phyloP scores from a whole-genome alignment of 2,888 invertebrate species.

The Amphipyra berbera region DNA sequence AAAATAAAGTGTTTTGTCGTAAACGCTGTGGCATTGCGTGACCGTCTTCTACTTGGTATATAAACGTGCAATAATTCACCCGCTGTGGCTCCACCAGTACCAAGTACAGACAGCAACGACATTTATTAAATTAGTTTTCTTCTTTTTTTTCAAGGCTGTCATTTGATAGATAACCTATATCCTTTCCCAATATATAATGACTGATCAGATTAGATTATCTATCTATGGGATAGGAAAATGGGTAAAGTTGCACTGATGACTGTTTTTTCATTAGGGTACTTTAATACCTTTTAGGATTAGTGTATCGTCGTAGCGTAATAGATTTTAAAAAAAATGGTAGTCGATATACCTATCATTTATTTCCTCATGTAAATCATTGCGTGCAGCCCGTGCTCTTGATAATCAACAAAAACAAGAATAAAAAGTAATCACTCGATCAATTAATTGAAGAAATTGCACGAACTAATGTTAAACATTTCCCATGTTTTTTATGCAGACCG shows the following conservation, averaged over 20 bases:
- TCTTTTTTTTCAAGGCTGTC: too few relatives aligned
- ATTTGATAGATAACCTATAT: too few relatives aligned
- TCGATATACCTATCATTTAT: too few relatives aligned
- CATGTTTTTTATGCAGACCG: slow-evolving; percentile 7
- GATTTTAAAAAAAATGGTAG: not conserved
- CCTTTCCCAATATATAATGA: too few relatives aligned
- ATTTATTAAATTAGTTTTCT: not conserved
- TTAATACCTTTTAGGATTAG: too few relatives aligned
- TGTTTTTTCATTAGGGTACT: too few relatives aligned
- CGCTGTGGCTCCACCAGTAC: slow-evolving; percentile 9
- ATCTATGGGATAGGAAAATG: too few relatives aligned
- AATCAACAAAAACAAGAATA: slow-evolving; percentile 9
- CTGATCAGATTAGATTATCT: too few relatives aligned
- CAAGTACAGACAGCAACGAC: slow-evolving; percentile 26
- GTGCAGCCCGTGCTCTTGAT: slow-evolving; percentile 15
- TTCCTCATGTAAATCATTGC: slow-evolving; percentile 9
- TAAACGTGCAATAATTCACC: slow-evolving; percentile 44
- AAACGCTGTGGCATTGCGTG: slow-evolving; percentile 52
- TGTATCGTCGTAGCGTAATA: not conserved
- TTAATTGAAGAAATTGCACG: slow-evolving; percentile 10
- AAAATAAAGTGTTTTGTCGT: slow-evolving; percentile 48
- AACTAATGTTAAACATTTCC: slow-evolving; percentile 1
- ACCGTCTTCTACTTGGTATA: slow-evolving; percentile 43
- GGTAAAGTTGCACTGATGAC: too few relatives aligned
- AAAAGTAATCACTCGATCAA: slow-evolving; percentile 18